A percentile compares a stretch with the other conserved stretches of the same genome.
phyloP scores from a whole-genome alignment of 2,797 vertebrate genomes.

The Leptodactylus fallax region DNA sequence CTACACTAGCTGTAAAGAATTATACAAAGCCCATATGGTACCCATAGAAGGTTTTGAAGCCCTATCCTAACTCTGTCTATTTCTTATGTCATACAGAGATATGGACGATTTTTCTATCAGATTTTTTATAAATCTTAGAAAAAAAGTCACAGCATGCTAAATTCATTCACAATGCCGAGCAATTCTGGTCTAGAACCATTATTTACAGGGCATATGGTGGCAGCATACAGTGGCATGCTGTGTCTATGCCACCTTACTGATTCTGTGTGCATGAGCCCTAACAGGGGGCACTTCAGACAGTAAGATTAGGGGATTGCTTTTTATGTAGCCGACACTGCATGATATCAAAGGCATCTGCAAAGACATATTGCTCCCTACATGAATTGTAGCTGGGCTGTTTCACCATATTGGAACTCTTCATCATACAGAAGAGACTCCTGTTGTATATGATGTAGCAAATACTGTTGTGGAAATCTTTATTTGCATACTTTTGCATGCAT shows the following conservation, averaged over 20 bases:
- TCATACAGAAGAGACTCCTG: background rate
- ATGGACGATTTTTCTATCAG: background rate
- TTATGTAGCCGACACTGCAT: conserved; percentile 16
- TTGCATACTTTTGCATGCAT: conserved; percentile 37
- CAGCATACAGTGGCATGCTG: background rate
- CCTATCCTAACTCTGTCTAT: no score
- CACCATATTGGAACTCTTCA: background rate
- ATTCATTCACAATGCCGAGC: no score
- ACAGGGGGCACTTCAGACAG: background rate
- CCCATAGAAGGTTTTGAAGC: background rate
- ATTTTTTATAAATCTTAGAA: background rate
- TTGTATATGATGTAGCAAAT: background rate
- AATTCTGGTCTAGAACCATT: background rate
- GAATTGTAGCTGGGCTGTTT: conserved; percentile 4
- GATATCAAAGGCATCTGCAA: background rate
- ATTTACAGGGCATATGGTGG: background rate
- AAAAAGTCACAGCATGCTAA: background rate
- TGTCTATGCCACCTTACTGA: background rate
- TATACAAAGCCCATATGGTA: no score
- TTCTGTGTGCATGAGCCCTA: conserved; percentile 1
- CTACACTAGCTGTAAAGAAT: no score
- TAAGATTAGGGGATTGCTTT: conserved; percentile 8
- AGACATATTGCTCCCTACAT: background rate
- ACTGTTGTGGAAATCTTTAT: background rate
- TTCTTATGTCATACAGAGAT: background rate